Evolutionary conservation across 2,113 vertebrate species (phyloP).

Genomic region (Chaetura pelagica): DNA sequence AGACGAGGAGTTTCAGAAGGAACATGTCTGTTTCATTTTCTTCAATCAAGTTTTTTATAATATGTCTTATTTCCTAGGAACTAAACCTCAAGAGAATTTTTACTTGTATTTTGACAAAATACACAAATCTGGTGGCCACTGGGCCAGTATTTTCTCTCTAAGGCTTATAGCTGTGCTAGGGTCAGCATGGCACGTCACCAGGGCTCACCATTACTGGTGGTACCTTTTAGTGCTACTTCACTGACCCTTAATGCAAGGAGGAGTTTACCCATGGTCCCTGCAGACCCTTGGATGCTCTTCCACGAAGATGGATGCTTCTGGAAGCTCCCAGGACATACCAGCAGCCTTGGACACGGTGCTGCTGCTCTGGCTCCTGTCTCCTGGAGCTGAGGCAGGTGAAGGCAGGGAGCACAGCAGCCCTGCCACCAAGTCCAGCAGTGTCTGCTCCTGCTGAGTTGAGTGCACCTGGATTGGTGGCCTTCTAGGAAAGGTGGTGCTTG

Average conservation of each 20-base stretch:
- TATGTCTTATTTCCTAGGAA: background rate
- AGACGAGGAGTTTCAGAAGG: background rate
- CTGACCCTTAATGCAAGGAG: constrained; percentile 70
- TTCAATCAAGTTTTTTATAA: background rate
- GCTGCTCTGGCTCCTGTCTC: constrained; percentile 77
- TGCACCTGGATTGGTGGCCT: background rate
- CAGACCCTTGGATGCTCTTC: constrained; percentile 77
- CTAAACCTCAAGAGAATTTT: background rate
- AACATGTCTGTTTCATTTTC: background rate
- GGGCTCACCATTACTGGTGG: background rate
- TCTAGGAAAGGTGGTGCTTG: background rate
- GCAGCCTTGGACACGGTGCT: constrained; percentile 66
- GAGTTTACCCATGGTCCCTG: constrained; percentile 68
- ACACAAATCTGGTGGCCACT: background rate
- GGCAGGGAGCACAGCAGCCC: background rate
- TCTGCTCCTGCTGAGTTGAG: background rate
- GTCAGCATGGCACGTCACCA: background rate
- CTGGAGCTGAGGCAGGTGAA: constrained; percentile 59
- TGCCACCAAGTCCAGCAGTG: background rate
- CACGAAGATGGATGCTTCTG: constrained; percentile 77
- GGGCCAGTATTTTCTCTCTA: background rate
- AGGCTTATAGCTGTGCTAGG: background rate
- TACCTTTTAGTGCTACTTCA: background rate
- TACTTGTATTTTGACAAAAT: background rate
- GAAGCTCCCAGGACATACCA: constrained; percentile 77